Percentiles rank a stretch among this genome's conserved stretches.
phyloP scores from a whole-genome alignment of 2,888 invertebrate genomes.

The Polyommatus iphigenia region DNA sequence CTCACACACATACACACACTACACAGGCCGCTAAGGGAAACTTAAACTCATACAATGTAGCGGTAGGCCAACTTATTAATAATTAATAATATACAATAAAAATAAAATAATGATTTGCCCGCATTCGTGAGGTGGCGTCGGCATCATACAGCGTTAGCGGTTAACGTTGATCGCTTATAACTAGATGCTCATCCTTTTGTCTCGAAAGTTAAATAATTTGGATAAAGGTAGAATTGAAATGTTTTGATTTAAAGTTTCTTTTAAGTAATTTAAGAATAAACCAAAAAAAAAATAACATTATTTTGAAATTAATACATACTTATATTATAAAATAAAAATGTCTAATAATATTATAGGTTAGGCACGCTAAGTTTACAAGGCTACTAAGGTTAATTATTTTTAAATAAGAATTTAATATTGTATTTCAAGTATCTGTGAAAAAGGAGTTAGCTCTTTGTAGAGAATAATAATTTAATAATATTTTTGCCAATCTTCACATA shows the following conservation, averaged over 20 bases:
- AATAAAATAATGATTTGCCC: conserved; percentile 77
- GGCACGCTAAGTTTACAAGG: neutral
- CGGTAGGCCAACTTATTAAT: conserved; percentile 48
- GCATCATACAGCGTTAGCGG: conserved; percentile 36
- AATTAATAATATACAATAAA: conserved; percentile 64
- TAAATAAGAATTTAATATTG: no score
- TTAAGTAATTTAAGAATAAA: no score
- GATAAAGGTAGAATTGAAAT: neutral
- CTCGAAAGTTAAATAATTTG: no score
- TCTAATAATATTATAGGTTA: no score
- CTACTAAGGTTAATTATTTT: no score
- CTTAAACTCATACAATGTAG: conserved; percentile 46
- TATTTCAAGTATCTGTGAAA: no score
- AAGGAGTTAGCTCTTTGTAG: neutral
- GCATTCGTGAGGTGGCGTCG: conserved; percentile 70
- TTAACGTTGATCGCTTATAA: conserved; percentile 20
- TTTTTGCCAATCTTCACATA: no score
- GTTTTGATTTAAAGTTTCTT: neutral
- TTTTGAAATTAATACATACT: no score
- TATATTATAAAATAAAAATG: no score
- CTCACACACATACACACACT: conserved; percentile 37
- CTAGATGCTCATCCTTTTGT: neutral
- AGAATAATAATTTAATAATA: neutral
- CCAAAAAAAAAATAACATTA: no score
- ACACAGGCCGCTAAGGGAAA: conserved; percentile 40